Percentiles rank a stretch among this genome's conserved stretches.
Evolutionary conservation across 2,888 invertebrate species (phyloP).

Genomic region (Phortica okadai): DNA sequence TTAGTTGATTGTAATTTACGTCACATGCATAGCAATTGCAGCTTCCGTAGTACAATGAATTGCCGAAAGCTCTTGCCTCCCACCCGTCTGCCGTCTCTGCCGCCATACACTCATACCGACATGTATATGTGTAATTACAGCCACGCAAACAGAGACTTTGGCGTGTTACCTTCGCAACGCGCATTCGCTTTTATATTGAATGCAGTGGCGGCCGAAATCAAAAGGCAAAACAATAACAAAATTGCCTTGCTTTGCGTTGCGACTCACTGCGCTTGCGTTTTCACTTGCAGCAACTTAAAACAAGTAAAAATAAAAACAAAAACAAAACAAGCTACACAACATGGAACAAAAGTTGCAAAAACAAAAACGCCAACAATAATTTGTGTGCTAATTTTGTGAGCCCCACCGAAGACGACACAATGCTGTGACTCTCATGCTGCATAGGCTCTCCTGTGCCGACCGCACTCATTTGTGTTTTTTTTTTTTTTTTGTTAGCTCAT

Average conservation of each 20-base stretch:
- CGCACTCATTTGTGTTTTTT: no score
- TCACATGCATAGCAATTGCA: constrained; percentile 25
- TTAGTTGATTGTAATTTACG: constrained; percentile 42
- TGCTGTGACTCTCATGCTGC: constrained; percentile 21
- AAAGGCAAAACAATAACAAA: background rate
- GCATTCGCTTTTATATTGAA: constrained; percentile 27
- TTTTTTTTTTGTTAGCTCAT: background rate
- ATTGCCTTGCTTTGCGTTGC: constrained; percentile 17
- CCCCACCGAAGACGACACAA: constrained; percentile 9
- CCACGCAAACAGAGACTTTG: background rate
- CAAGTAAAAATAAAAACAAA: constrained; percentile 18
- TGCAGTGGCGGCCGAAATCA: background rate
- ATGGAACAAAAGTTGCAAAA: no score
- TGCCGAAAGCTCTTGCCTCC: background rate
- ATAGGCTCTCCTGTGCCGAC: no score
- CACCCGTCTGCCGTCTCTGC: no score
- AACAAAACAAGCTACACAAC: background rate
- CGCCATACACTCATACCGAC: no score
- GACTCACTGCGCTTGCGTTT: constrained; percentile 50
- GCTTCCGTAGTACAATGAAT: constrained; percentile 14
- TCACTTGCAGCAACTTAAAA: constrained; percentile 38
- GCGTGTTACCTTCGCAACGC: background rate
- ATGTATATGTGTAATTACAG: no score
- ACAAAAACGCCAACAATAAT: background rate
- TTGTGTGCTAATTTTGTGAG: constrained; percentile 26